These are phyloP conservation scores for Rhinatrema bivittatum DNA, from an alignment of 2,797 vertebrate species.

Conservation along the genomic window DNA sequence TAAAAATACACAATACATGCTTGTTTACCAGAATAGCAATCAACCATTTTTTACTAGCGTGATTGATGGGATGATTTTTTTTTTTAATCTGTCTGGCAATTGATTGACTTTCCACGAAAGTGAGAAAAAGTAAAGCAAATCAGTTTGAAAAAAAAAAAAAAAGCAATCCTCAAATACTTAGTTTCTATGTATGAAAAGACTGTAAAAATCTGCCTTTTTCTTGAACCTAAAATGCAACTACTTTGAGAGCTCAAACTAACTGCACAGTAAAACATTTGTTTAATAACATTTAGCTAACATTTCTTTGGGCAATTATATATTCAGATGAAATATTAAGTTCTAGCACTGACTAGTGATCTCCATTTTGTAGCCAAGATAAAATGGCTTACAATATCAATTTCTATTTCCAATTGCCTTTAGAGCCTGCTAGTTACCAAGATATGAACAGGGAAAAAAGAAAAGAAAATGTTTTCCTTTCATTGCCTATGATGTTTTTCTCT, in stretches of 20 bases:
- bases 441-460: slow-evolving; percentile 1
- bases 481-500: background rate
- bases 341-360: no score
- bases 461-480: background rate
- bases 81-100: slow-evolving; percentile 44
- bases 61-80: slow-evolving; percentile 61
- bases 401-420: no score
- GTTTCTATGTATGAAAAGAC: slow-evolving; percentile 7
- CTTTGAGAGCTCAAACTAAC: no score
- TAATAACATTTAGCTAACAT: no score
- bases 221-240: no score
- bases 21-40: slow-evolving; percentile 77
- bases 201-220: slow-evolving; percentile 5
- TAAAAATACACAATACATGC: slow-evolving; percentile 78
- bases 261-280: no score
- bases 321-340: no score
- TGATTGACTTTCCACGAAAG: slow-evolving; percentile 9
- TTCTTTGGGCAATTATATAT: no score
- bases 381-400: no score
- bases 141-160: slow-evolving; percentile 17
- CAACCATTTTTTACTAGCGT: slow-evolving; percentile 40
- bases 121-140: background rate
- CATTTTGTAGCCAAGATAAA: no score
- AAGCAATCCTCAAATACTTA: slow-evolving; percentile 3
- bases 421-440: no score